Evolutionary conservation across 1,140 invertebrate species (phyloP).

Genomic region (Lepidurus arcticus): DNA sequence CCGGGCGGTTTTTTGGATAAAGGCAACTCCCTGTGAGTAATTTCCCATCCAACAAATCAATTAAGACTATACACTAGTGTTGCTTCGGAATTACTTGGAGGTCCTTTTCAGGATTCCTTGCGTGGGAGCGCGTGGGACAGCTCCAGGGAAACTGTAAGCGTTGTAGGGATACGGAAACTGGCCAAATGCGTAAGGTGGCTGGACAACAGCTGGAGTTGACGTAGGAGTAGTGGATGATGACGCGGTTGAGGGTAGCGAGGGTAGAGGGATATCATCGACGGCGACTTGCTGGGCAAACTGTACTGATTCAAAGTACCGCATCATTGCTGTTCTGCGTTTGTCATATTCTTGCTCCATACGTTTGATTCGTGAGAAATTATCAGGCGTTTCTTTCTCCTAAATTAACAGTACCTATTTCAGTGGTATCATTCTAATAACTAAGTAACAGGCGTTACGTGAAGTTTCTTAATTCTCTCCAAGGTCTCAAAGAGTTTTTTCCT

Average conservation of each 20-base stretch:
- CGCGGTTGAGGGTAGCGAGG: conserved; percentile 47
- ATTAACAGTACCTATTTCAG: conserved; percentile 26
- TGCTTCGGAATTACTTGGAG: conserved; percentile 33
- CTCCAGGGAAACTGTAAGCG: conserved; percentile 52
- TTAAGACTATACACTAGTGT: neutral
- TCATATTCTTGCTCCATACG: conserved; percentile 90
- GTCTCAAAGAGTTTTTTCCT: conserved; percentile 92
- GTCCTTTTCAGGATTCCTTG: conserved; percentile 69
- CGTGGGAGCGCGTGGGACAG: conserved; percentile 49
- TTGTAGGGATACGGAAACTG: conserved; percentile 70
- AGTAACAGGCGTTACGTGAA: conserved; percentile 77
- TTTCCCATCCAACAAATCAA: neutral
- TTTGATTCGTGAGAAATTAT: conserved; percentile 85
- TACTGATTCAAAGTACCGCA: conserved; percentile 91
- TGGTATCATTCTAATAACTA: neutral
- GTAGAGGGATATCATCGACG: conserved; percentile 94
- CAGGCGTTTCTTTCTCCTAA: conserved; percentile 85
- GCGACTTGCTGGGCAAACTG: conserved; percentile 86
- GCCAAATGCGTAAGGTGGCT: conserved; percentile 46
- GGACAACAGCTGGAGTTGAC: conserved; percentile 26
- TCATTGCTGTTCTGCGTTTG: conserved; percentile 72
- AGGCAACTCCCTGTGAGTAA: neutral
- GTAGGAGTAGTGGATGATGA: conserved; percentile 39
- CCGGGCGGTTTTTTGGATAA: conserved; percentile 29
- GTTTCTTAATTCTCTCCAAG: conserved; percentile 83